Conservation (phyloP, 2,797 vertebrate species). For the Lindbergichthys nudifrons region DNA sequence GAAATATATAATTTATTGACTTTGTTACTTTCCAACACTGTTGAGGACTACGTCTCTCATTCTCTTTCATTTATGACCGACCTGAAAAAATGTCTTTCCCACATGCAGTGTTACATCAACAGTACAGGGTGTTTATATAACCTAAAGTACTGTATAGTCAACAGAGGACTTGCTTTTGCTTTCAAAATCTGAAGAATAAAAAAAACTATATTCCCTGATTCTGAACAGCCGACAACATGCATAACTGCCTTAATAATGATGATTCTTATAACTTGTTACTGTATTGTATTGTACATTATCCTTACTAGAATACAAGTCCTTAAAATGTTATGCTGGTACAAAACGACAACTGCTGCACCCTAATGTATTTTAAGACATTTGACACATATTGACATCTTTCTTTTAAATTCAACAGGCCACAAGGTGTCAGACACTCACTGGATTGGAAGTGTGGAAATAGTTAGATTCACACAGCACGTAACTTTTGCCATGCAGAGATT, state of each 20-base stretch:
- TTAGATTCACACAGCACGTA: not conserved
- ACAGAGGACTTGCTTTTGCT: not conserved
- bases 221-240: not conserved
- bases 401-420: constrained; percentile 10
- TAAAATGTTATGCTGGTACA: not conserved
- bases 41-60: not conserved
- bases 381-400: too few species aligned
- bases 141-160: not conserved
- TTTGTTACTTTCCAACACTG: not conserved
- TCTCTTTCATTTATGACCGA: not conserved
- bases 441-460: not conserved
- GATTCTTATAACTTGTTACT: not conserved
- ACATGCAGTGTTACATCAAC: not conserved
- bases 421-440: constrained; percentile 31
- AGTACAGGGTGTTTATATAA: not conserved
- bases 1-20: not conserved
- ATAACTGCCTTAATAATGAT: not conserved
- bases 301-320: not conserved
- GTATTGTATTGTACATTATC: not conserved
- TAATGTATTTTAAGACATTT: not conserved
- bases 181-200: not conserved
- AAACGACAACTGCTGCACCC: not conserved
- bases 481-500: not conserved
- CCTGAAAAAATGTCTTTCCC: not conserved
- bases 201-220: not conserved